These are phyloP conservation scores for Phalanger gymnotis DNA, from an alignment of 2,797 vertebrate genomes.

Conservation along the genomic window DNA sequence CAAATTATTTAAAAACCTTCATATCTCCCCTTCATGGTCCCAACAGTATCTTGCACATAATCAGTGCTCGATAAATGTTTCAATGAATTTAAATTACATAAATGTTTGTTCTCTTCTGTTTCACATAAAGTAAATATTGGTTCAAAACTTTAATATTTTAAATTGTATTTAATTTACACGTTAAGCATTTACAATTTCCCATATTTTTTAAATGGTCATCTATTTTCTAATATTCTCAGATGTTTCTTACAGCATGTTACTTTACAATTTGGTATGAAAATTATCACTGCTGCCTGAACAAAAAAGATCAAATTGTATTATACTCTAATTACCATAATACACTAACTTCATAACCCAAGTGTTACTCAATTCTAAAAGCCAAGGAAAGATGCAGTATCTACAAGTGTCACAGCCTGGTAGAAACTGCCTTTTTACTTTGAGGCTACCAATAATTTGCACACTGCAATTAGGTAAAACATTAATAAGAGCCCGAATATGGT, in stretches of 20 bases:
- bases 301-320: not conserved
- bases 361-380: constrained; percentile 15
- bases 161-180: not conserved
- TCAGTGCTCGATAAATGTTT: not conserved
- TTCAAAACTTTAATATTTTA: not conserved
- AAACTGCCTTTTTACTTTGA: not conserved
- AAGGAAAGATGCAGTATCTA: constrained; percentile 39
- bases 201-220: not conserved
- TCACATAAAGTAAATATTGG: not conserved
- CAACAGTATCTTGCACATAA: not conserved
- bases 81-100: not conserved
- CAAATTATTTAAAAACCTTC: not conserved
- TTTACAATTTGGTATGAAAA: not conserved
- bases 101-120: not conserved
- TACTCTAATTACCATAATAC: constrained; percentile 2
- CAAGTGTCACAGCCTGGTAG: not conserved
- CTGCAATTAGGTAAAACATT: not conserved
- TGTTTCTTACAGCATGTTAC: not conserved
- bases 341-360: constrained; percentile 17
- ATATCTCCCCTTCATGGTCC: not conserved
- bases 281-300: not conserved
- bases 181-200: not conserved
- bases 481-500: not conserved
- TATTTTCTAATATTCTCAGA: not conserved
- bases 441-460: constrained; percentile 49